These are phyloP conservation scores for Hemaris fuciformis DNA, from an alignment of 2,888 invertebrate species.

Conservation along the genomic window DNA sequence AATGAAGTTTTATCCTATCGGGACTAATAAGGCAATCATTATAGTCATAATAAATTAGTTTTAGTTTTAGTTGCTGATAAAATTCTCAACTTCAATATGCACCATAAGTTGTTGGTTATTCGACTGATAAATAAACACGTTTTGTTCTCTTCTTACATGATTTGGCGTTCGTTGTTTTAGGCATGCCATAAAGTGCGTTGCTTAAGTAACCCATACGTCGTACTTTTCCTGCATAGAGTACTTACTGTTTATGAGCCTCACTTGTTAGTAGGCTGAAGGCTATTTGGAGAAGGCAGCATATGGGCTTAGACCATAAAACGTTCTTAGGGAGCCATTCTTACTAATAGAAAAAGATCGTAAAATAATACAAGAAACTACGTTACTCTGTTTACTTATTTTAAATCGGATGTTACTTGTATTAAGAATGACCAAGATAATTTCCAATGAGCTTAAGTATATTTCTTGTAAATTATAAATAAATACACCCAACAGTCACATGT, in stretches of 20 bases:
- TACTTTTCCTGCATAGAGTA: neutral
- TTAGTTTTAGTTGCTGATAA: too few species aligned
- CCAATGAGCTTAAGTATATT: too few species aligned
- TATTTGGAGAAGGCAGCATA: neutral
- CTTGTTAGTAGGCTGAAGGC: neutral
- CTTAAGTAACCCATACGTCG: neutral
- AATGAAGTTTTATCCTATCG: too few species aligned
- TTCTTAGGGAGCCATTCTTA: neutral
- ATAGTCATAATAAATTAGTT: too few species aligned
- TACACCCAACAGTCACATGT: too few species aligned
- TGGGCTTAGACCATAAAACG: neutral
- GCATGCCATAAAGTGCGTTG: neutral
- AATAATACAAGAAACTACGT: too few species aligned
- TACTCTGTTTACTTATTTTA: too few species aligned
- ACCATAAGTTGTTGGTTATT: neutral
- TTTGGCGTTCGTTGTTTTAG: neutral
- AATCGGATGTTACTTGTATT: neutral
- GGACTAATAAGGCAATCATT: too few species aligned
- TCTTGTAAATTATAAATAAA: too few species aligned
- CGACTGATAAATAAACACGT: neutral
- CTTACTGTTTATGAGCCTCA: neutral
- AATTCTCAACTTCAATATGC: too few species aligned
- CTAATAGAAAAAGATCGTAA: neutral
- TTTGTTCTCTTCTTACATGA: too few species aligned
- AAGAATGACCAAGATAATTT: too few species aligned